Conservation (phyloP, 2,797 vertebrate genomes). For the Thunnus albacares region DNA sequence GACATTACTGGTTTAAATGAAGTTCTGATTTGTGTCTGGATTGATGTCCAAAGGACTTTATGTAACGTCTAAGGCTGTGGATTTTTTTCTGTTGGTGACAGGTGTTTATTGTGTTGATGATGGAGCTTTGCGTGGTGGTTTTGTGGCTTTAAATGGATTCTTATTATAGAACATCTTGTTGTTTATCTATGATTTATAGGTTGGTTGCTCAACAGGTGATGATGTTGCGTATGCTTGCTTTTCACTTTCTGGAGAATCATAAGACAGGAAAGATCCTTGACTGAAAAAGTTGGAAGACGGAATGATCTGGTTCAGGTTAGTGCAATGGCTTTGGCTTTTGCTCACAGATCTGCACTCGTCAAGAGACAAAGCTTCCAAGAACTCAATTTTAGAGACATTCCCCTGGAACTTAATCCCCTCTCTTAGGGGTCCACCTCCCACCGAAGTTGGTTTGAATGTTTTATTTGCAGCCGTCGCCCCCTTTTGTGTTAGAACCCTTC, state of each 20-base stretch:
- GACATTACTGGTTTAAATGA: slow-evolving; percentile 35
- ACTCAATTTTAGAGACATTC: slow-evolving; percentile 76
- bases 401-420: slow-evolving; percentile 75
- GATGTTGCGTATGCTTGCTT: neutral
- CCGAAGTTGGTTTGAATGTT: slow-evolving; percentile 75
- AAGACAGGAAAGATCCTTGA: slow-evolving; percentile 18
- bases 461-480: slow-evolving; percentile 78
- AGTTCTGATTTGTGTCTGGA: slow-evolving; percentile 15
- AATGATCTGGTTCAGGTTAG: slow-evolving; percentile 44
- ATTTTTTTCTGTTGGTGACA: slow-evolving; percentile 40
- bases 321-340: slow-evolving; percentile 27
- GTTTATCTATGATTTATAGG: slow-evolving; percentile 27
- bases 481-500: slow-evolving; percentile 76
- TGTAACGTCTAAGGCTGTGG: slow-evolving; percentile 18
- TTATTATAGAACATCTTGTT: slow-evolving; percentile 33
- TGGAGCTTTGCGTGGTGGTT: slow-evolving; percentile 19
- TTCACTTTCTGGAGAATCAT: slow-evolving; percentile 20
- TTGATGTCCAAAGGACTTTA: slow-evolving; percentile 19
- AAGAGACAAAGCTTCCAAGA: slow-evolving; percentile 65
- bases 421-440: slow-evolving; percentile 71
- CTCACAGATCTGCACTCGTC: slow-evolving; percentile 46
- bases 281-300: slow-evolving; percentile 30
- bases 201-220: slow-evolving; percentile 2
- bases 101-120: slow-evolving; percentile 41
- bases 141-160: slow-evolving; percentile 42